Evolutionary conservation across 2,113 vertebrate species (phyloP), one percentile per base, ranked within the genome.

Genomic region (Apaloderma vittatum): DNA sequence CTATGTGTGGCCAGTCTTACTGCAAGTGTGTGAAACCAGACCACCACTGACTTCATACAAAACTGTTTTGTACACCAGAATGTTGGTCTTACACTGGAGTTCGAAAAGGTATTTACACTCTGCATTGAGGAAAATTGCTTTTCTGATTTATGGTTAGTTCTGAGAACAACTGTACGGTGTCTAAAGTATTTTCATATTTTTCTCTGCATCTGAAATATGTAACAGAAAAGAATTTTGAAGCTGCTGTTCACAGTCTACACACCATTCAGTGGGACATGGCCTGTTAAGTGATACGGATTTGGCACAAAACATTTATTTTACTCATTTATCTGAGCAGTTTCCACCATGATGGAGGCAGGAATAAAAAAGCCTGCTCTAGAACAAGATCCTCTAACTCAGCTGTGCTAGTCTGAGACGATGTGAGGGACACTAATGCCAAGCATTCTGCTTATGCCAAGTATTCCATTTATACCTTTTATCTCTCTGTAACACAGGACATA

Each of bases 81-180:
- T 0, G 1, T 45, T 46, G 52, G 20, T 48, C 68, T 72, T n/a
- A 16, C 11, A 19, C 0, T 19, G 16, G 55, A 51, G 32, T 55
- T 63, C 21, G n/a, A 36, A 18, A 36, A 87, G 40, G 21, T 46
- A 63, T 73, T 84, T 80, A 80, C 40, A 59, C 23, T 88, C 67
- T 9, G 16, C n/a, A 59, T 24, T 58, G 34, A 82, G 27, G 10
- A 62, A 88, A 82, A 88, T 4, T 37, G 32, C 19, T 83, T 75
- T 75, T 76, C 43, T 86, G 48, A 75, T 63, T 86, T 40, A 63
- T 40, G n/a, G 51, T 24, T 55, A 22, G 26, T 72, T 94, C 37
- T 52, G 88, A 40, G 12, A 76, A 59, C 23, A 62, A 37, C 5
- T 21, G 34, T 32, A 72, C 21, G 75, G 15, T 6, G 8, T 59